Percentiles rank a stretch among this genome's conserved stretches.
Evolutionary conservation across 92 coral and sea anemone species (phyloP).

Genomic region (Phenganax subtilis): DNA sequence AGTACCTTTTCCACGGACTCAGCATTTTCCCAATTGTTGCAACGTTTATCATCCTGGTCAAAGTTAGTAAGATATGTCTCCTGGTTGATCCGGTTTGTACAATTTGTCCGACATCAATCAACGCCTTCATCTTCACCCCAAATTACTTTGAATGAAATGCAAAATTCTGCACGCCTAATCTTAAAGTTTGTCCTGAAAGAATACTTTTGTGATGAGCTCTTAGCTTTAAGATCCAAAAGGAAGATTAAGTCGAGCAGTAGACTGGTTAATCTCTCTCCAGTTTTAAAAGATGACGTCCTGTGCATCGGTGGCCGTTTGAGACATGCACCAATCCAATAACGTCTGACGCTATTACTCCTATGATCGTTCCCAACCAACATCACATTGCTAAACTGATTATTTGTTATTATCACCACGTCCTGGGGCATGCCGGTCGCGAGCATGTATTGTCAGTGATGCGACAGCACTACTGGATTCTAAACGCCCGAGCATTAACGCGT

Average conservation of each 20-base stretch:
- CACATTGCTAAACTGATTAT: slow-evolving; percentile 29
- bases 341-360: slow-evolving; percentile 34
- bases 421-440: slow-evolving; percentile 29
- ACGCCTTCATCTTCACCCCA: background rate
- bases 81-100: slow-evolving; percentile 26
- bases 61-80: slow-evolving; percentile 26
- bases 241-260: slow-evolving; percentile 51
- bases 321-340: slow-evolving; percentile 31
- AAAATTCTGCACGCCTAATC: slow-evolving; percentile 35
- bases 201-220: slow-evolving; percentile 48
- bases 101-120: background rate
- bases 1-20: slow-evolving; percentile 7
- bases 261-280: slow-evolving; percentile 47
- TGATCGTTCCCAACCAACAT: slow-evolving; percentile 44
- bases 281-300: slow-evolving; percentile 33
- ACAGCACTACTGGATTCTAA: slow-evolving; percentile 24
- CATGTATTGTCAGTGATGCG: slow-evolving; percentile 19
- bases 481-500: slow-evolving; percentile 24
- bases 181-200: slow-evolving; percentile 40
- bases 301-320: slow-evolving; percentile 40
- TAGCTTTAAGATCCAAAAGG: slow-evolving; percentile 45
- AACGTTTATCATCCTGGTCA: slow-evolving; percentile 27
- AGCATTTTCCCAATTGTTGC: slow-evolving; percentile 15
- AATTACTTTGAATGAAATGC: slow-evolving; percentile 44
- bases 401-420: slow-evolving; percentile 32